Evolutionary conservation across 2,797 vertebrate genomes (phyloP).

Genomic region (Bradypodion ventrale): DNA sequence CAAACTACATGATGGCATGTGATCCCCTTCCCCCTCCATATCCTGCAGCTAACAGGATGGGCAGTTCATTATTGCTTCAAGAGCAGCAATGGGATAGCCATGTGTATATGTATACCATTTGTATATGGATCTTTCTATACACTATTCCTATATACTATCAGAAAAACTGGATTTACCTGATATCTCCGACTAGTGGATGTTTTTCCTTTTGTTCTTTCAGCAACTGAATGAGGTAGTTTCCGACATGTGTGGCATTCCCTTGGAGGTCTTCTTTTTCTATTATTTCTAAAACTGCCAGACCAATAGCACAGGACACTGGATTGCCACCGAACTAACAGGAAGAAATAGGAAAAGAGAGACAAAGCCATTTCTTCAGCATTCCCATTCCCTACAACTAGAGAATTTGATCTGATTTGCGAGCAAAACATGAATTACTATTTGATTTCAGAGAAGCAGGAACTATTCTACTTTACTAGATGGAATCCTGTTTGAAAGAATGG

Average conservation of each 20-base stretch:
- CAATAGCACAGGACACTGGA: conserved; percentile 95
- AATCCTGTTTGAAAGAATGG: not conserved
- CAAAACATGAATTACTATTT: not conserved
- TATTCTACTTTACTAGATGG: not conserved
- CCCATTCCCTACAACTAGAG: not conserved
- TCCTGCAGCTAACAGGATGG: not conserved
- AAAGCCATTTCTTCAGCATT: not conserved
- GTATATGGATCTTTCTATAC: not conserved
- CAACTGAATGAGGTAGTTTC: conserved; percentile 81
- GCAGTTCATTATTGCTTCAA: not conserved
- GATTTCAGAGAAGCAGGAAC: not conserved
- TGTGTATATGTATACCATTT: not conserved
- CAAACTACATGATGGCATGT: not conserved
- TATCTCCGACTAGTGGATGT: conserved; percentile 89
- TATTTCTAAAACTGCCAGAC: conserved; percentile 90
- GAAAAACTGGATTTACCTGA: conserved; percentile 79
- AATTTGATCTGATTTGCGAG: not conserved
- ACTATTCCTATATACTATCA: not conserved
- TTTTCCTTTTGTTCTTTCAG: conserved; percentile 86
- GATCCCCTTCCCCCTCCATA: not conserved
- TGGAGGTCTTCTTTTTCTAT: conserved; percentile 91
- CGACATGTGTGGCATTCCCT: conserved; percentile 87
- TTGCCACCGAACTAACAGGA: conserved; percentile 92
- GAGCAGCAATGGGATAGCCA: not conserved
- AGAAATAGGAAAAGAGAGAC: conserved; percentile 39